Conservation (phyloP, 2,797 vertebrate species). For the Coracias cyanogaster region DNA sequence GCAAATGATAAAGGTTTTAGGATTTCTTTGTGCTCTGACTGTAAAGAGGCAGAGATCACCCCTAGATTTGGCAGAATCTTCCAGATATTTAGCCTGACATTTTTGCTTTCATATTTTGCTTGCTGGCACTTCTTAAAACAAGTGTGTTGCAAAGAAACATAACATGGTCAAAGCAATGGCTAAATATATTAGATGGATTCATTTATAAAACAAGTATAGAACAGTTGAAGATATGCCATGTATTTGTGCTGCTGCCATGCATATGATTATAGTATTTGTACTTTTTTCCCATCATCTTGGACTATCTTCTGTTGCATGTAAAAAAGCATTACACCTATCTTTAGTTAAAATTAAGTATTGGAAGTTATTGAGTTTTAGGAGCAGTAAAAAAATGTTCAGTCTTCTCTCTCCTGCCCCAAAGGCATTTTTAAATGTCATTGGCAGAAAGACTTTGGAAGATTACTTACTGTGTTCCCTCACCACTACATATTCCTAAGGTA, state of each 20-base stretch:
- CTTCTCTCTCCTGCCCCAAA: not conserved
- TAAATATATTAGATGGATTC: not conserved
- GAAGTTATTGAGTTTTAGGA: not conserved
- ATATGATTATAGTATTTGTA: not conserved
- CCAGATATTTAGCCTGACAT: not conserved
- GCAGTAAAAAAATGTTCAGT: not conserved
- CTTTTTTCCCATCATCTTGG: not conserved
- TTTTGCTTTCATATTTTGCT: not conserved
- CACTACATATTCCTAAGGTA: not conserved
- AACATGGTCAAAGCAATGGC: not conserved
- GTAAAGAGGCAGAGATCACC: not conserved
- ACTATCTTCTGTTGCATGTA: not conserved
- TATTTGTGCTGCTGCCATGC: not conserved
- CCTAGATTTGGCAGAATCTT: not conserved
- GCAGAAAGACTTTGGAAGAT: not conserved
- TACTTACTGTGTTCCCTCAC: conserved; percentile 7
- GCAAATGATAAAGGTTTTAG: not conserved
- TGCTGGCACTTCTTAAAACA: not conserved
- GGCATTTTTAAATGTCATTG: not conserved
- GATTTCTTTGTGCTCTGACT: not conserved
- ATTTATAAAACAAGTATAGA: not conserved
- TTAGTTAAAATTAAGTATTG: not conserved
- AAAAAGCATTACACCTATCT: not conserved
- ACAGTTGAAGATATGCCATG: not conserved
- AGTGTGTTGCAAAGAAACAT: not conserved